Conservation (phyloP, 2,797 vertebrate genomes). For the Orestias chungarensis region DNA sequence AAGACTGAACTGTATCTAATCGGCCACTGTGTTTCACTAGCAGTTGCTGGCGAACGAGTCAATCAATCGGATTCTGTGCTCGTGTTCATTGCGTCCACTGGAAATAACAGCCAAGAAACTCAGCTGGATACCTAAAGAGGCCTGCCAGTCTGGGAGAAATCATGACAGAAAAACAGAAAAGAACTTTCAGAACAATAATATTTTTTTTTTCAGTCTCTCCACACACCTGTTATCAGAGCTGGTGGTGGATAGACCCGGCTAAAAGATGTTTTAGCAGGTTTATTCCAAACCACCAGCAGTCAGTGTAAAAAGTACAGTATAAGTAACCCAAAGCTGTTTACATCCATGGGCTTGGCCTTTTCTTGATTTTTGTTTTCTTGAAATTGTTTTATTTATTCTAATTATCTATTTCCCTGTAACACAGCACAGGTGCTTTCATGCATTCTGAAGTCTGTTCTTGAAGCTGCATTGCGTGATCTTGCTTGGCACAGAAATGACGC, state of each 20-base stretch:
- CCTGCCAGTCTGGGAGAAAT: neutral
- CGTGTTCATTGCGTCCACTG: neutral
- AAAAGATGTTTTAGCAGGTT: neutral
- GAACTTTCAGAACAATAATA: neutral
- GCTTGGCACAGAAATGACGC: neutral
- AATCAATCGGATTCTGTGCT: neutral
- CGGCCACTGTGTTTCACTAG: neutral
- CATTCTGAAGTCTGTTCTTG: neutral
- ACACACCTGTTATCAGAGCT: neutral
- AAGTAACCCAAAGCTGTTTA: neutral
- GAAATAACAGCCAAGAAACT: neutral
- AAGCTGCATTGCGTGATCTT: neutral
- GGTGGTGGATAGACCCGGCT: neutral
- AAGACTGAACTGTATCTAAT: neutral
- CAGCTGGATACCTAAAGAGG: conserved; percentile 1
- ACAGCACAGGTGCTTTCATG: conserved; percentile 4
- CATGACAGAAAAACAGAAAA: conserved; percentile 4
- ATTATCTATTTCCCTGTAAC: neutral
- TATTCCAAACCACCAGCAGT: neutral
- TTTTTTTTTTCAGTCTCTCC: neutral
- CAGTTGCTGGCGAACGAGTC: neutral
- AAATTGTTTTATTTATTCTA: neutral
- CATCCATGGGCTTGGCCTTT: neutral
- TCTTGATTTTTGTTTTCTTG: neutral
- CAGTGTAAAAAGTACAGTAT: neutral